Base-by-base conservation (phyloP, 2,888 invertebrate species). In the Mythimna pallens region DNA sequence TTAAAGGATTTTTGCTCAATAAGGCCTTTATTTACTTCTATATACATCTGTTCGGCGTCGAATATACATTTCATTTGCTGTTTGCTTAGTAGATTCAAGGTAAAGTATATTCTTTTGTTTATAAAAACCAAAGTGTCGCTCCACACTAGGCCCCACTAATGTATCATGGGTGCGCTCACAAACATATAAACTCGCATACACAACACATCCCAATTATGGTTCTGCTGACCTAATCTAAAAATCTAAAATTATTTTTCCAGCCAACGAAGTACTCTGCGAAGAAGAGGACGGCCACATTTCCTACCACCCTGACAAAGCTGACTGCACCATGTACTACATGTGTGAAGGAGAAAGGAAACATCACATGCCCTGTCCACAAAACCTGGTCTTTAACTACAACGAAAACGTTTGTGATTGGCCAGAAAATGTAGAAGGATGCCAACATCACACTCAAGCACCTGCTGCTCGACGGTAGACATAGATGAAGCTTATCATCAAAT, bases 371-470 rank as follows among this genome's bases (percentile, higher is more conserved):
- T 99, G 99, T 91, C 99, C 99, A 10, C 97, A 97, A 66, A 98
- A 99, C 94, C 97, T 99, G 77, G 99, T 99, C 20, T 99, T 99
- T 95, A 99, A 99, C 93, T 97, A 97, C 57, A 98, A 98, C 88
- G 98, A 99, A 91, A 99, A 98, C 90, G 99, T 99, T 14, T 99
- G 99, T 92, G 99, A 99, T 95, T 99, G 99, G 99, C 99, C 99
- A 0, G 99, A 99, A 90, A 99, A 99, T 89, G 99, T 99, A 0
- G 98, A 98, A 92, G 98, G 98, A 30, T 99, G 99, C 79, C 88
- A 91, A 47, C 96, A 96, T 73, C 96, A 96, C 89, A 96, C 96
- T 25, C 96, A 95, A 90, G 96, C 96, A 0, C 96, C 96, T 0
- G 94, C 96, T 2, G 94, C 95, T 65, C 93, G 90, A 82, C 94